Evolutionary conservation across 1,140 invertebrate genomes (phyloP), one percentile per base, ranked within the genome.

Genomic region (Drosophila eugracilis): DNA sequence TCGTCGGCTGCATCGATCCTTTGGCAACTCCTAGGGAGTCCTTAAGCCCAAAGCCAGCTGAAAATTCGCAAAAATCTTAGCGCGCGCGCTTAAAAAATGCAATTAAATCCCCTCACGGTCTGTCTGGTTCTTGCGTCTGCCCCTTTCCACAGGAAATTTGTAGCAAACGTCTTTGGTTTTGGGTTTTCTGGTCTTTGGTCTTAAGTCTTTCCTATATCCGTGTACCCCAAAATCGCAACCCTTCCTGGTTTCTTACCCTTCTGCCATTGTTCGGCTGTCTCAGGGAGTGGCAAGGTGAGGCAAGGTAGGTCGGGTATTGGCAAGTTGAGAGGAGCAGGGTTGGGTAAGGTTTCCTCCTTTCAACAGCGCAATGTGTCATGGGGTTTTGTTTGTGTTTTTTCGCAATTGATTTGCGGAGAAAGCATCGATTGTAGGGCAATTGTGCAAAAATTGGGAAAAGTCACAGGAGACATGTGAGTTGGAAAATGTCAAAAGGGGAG

Each of bases 351-450:
- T 79, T 65, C 52, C 50, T 63, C 42, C 39, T 62, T 57, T 19
- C 53, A 15, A 12, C 49, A 30, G 42, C 19, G 83, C 81, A 81
- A 88, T 88, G 74, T 86, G 83, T 88, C 83, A 78, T 83, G 83
- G 83, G 83, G 83, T 86, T 86, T 88, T 86, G 83, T 86, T 86
- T 86, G 83, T 86, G 83, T 88, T 86, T 86, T 74, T 88, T 75
- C 55, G 78, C 83, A 86, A 86, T 86, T 86, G 83, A 86, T 86
- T 86, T 86, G 83, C 83, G 83, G 83, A 86, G 83, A 86, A 86
- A 86, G 83, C 83, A 86, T 86, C 83, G 83, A 86, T 86, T 86
- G 83, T 86, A 81, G 75, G 78, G 71, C 86, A 86, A 86, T 86
- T 86, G 83, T 88, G 83, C 83, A 83, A 86, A 88, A 86, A 83